Conservation (phyloP, 2,797 vertebrate genomes). For the Malacoraja senta region DNA sequence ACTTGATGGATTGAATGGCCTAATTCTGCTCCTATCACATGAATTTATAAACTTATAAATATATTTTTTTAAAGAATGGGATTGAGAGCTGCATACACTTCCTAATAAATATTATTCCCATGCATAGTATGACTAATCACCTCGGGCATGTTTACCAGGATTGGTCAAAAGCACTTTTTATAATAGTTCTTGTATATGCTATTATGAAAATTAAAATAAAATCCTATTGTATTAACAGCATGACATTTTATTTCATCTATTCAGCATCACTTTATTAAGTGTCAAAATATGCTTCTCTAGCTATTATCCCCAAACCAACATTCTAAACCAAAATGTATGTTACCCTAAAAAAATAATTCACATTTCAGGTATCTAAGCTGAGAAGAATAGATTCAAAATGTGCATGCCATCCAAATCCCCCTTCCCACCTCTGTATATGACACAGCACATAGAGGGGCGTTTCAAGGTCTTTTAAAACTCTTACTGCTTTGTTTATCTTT, state of each 20-base stretch:
- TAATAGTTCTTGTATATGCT: background rate
- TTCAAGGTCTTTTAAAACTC: constrained; percentile 17
- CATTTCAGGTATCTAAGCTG: constrained; percentile 54
- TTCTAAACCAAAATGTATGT: constrained; percentile 1
- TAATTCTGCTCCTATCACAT: too few relatives aligned
- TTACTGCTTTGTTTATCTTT: background rate
- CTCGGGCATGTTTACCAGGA: background rate
- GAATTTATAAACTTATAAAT: too few relatives aligned
- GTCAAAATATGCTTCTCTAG: background rate
- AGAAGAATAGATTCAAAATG: constrained; percentile 40
- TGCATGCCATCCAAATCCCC: background rate
- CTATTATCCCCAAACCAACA: constrained; percentile 22
- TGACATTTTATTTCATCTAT: constrained; percentile 16
- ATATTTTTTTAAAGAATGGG: background rate
- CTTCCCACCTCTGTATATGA: constrained; percentile 26
- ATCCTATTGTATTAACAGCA: background rate
- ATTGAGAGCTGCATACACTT: background rate
- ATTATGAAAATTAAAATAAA: background rate
- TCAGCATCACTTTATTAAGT: constrained; percentile 27
- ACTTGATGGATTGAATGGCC: too few relatives aligned
- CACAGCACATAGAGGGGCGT: background rate
- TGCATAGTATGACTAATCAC: background rate
- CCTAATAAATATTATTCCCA: background rate
- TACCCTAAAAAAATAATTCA: constrained; percentile 48
- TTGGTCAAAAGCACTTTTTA: background rate